phyloP scores from a whole-genome alignment of 2,888 invertebrate species.

The Fragum fragum region DNA sequence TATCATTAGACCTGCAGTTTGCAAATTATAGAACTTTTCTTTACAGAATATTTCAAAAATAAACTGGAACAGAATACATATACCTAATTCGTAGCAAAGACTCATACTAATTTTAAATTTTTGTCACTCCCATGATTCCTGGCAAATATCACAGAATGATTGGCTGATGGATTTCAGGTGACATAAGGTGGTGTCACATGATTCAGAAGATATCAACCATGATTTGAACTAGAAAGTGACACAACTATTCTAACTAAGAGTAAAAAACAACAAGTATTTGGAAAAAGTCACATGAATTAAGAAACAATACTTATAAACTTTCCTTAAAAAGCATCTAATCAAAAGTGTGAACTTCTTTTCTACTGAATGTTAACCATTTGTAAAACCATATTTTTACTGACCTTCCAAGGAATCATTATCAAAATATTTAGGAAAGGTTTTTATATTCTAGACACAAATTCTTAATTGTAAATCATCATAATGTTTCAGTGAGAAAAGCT shows the following conservation, averaged over 20 bases:
- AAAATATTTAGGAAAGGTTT: no score
- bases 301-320: slow-evolving; percentile 14
- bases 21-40: no score
- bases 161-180: slow-evolving; percentile 67
- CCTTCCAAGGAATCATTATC: no score
- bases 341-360: not conserved
- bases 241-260: slow-evolving; percentile 25
- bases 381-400: no score
- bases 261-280: slow-evolving; percentile 23
- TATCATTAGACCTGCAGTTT: no score
- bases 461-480: no score
- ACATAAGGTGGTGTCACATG: slow-evolving; percentile 42
- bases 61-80: no score
- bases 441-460: no score
- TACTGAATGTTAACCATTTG: not conserved
- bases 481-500: no score
- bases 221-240: slow-evolving; percentile 6
- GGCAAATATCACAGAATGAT: slow-evolving; percentile 69
- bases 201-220: slow-evolving; percentile 26
- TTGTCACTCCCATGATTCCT: slow-evolving; percentile 64
- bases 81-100: no score
- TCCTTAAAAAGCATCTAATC: slow-evolving; percentile 12
- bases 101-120: no score
- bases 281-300: not conserved
- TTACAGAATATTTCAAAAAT: no score